Conservation (phyloP, 2,113 vertebrate species). For the Rhabdornis inornatus region DNA sequence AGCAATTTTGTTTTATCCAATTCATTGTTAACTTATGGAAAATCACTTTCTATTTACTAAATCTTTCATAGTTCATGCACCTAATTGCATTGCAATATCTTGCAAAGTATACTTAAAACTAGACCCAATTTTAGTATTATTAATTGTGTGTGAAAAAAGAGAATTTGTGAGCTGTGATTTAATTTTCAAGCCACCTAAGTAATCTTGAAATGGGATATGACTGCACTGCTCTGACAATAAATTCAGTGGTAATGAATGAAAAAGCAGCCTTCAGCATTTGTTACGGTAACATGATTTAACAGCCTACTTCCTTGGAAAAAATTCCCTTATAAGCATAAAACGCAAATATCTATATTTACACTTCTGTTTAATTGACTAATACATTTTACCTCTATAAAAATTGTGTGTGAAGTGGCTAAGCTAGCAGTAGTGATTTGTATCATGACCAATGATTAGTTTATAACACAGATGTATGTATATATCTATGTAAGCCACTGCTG, state of each 20-base stretch:
- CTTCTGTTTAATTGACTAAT: conserved; percentile 58
- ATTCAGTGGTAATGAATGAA: conserved; percentile 64
- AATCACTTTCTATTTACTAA: not conserved
- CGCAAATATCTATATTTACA: conserved; percentile 51
- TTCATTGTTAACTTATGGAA: not conserved
- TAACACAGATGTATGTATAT: not conserved
- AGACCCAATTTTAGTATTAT: not conserved
- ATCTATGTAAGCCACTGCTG: not conserved
- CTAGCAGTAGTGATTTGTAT: conserved; percentile 11
- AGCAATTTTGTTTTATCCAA: not conserved
- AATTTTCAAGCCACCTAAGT: conserved; percentile 63
- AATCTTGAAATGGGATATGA: conserved; percentile 71
- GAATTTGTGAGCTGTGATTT: conserved; percentile 57
- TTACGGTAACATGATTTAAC: conserved; percentile 73
- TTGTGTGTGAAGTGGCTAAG: not conserved
- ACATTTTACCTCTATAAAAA: conserved; percentile 34
- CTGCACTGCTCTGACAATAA: conserved; percentile 62
- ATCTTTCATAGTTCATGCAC: not conserved
- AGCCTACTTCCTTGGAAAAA: conserved; percentile 29
- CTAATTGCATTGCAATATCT: not conserved
- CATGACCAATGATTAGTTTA: not conserved
- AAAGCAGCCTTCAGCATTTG: conserved; percentile 64
- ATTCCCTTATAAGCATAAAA: conserved; percentile 26
- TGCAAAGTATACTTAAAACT: not conserved
- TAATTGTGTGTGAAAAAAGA: not conserved